Evolutionary conservation across 1,140 invertebrate genomes (phyloP).

Genomic region (Mizuhopecten yessoensis): DNA sequence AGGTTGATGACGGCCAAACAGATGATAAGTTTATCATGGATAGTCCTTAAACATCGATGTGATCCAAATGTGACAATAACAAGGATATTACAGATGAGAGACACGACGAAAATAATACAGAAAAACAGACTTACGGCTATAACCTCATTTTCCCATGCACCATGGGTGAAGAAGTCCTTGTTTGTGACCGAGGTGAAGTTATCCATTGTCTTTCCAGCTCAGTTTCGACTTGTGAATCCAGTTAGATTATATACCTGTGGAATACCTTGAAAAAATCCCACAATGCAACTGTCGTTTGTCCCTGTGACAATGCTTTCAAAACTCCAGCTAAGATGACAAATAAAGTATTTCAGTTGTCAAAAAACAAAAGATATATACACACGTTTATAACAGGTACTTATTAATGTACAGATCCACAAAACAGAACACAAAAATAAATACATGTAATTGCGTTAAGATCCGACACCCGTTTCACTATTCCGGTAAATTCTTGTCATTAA

Average conservation of each 20-base stretch:
- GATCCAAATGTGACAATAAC: neutral
- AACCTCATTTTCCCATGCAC: neutral
- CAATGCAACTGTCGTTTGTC: too few relatives aligned
- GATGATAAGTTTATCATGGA: neutral
- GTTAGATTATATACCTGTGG: neutral
- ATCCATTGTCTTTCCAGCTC: neutral
- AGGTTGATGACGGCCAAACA: conserved; percentile 8
- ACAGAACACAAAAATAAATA: too few relatives aligned
- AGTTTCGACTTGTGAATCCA: neutral
- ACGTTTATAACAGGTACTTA: too few relatives aligned
- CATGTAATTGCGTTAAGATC: too few relatives aligned
- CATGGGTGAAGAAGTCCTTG: conserved; percentile 4
- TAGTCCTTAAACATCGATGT: neutral
- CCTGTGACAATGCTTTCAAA: too few relatives aligned
- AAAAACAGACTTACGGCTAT: neutral
- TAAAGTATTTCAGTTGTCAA: too few relatives aligned
- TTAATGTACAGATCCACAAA: too few relatives aligned
- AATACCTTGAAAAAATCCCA: too few relatives aligned
- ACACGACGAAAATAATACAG: neutral
- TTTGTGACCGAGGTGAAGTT: neutral
- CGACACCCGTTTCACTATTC: neutral
- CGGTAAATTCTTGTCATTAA: neutral
- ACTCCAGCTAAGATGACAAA: too few relatives aligned
- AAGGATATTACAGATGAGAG: conserved; percentile 6
- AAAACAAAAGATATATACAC: too few relatives aligned